Evolutionary conservation across 2,797 vertebrate genomes (phyloP).

Genomic region (Sebastes paucispinis): DNA sequence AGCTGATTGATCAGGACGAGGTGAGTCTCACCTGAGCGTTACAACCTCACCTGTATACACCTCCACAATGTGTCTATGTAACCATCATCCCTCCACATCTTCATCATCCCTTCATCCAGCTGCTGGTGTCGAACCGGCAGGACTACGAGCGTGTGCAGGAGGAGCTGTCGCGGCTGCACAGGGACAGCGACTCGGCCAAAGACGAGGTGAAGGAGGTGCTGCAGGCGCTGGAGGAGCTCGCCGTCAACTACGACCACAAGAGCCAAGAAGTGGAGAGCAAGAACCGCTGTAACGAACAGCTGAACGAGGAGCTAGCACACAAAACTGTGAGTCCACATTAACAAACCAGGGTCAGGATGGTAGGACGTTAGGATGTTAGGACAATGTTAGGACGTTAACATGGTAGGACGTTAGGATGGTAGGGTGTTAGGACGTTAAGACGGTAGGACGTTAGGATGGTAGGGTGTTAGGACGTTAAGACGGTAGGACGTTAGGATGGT

Average conservation of each 20-base stretch:
- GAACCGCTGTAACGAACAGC: constrained; percentile 86
- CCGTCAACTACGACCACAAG: constrained; percentile 98
- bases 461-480: too few species aligned
- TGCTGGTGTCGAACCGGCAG: constrained; percentile 86
- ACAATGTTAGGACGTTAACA: too few species aligned
- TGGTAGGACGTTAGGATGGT: too few species aligned
- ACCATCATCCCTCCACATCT: background rate
- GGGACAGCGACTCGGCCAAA: constrained; percentile 90
- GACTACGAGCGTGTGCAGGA: constrained; percentile 93
- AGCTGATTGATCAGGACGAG: constrained; percentile 96
- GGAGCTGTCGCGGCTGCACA: constrained; percentile 90
- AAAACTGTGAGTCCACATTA: constrained; percentile 82
- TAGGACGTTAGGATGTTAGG: background rate
- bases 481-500: too few species aligned
- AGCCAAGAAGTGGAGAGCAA: constrained; percentile 94
- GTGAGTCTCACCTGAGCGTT: constrained; percentile 70
- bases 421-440: too few species aligned
- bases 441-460: too few species aligned
- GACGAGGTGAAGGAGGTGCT: constrained; percentile 98
- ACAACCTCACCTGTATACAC: background rate
- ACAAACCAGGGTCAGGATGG: background rate
- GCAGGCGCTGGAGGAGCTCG: constrained; percentile 95
- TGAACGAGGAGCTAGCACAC: constrained; percentile 89
- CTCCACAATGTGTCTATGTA: background rate
- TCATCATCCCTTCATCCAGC: constrained; percentile 64